phyloP scores from a whole-genome alignment of 2,888 invertebrate species.

The Rhabditophanes sp. region DNA sequence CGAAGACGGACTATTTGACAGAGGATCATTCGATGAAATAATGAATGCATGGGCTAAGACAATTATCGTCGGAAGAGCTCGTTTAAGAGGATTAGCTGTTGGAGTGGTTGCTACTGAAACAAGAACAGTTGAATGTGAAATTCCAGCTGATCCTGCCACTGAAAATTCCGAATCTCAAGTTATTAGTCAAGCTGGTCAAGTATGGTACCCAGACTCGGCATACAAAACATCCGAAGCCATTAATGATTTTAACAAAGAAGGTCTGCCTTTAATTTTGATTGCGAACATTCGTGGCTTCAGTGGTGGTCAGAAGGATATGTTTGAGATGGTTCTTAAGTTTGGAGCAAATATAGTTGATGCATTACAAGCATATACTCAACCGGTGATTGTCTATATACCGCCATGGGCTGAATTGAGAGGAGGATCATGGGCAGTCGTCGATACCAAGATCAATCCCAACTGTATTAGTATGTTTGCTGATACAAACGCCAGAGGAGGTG shows the following conservation, averaged over 20 bases:
- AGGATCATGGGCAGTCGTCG: constrained; percentile 95
- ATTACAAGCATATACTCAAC: constrained; percentile 69
- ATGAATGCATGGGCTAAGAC: constrained; percentile 93
- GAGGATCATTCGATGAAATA: constrained; percentile 60
- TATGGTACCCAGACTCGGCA: constrained; percentile 80
- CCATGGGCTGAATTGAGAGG: constrained; percentile 86
- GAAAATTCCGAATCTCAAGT: constrained; percentile 69
- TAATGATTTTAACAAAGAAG: constrained; percentile 81
- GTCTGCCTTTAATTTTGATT: constrained; percentile 81
- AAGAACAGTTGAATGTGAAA: constrained; percentile 72
- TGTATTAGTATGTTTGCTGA: constrained; percentile 98
- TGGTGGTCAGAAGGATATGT: constrained; percentile 96
- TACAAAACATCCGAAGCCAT: constrained; percentile 64
- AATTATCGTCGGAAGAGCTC: constrained; percentile 63
- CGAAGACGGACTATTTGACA: constrained; percentile 89
- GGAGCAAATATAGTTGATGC: constrained; percentile 96
- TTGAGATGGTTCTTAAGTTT: constrained; percentile 89
- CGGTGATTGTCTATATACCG: constrained; percentile 82
- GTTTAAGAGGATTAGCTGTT: constrained; percentile 84
- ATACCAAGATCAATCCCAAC: constrained; percentile 77
- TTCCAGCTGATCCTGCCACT: constrained; percentile 96
- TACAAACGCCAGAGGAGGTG: constrained; percentile 68
- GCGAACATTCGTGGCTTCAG: constrained; percentile 99
- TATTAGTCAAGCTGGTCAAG: constrained; percentile 61
- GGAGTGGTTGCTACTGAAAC: constrained; percentile 94